Conservation (phyloP, 2,888 invertebrate genomes). For the Magallana nippona region DNA sequence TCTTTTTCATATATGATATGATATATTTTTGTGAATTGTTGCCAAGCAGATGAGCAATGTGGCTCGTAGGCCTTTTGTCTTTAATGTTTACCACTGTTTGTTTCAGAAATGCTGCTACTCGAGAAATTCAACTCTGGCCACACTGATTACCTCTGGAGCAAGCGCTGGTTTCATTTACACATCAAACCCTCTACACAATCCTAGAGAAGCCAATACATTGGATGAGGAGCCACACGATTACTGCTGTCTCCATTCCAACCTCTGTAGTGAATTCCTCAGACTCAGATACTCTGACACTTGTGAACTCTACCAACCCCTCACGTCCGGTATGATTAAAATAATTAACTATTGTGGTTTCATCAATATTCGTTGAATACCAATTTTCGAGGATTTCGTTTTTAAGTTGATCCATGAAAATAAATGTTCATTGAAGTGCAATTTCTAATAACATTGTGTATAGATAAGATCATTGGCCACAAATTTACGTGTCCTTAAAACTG, state of each 20-base stretch:
- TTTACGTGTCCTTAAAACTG: too few relatives aligned
- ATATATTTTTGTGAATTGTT: too few relatives aligned
- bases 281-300: constrained; percentile 40
- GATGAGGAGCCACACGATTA: constrained; percentile 39
- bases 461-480: too few relatives aligned
- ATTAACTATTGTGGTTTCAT: too few relatives aligned
- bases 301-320: constrained; percentile 8
- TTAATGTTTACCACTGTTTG: not conserved
- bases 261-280: constrained; percentile 37
- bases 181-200: constrained; percentile 29
- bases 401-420: too few relatives aligned
- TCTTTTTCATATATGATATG: too few relatives aligned
- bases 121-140: not conserved
- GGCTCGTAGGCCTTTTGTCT: too few relatives aligned
- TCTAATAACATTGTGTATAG: too few relatives aligned
- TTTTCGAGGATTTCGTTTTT: too few relatives aligned
- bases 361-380: too few relatives aligned
- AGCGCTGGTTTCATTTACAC: constrained; percentile 40
- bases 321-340: constrained; percentile 36
- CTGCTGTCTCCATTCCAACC: constrained; percentile 25
- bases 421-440: too few relatives aligned
- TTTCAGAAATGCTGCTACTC: constrained; percentile 49
- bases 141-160: constrained; percentile 2
- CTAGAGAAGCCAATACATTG: not conserved
- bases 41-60: too few relatives aligned